phyloP scores from a whole-genome alignment of 2,113 vertebrate species.

The Nothoprocta pentlandii region DNA sequence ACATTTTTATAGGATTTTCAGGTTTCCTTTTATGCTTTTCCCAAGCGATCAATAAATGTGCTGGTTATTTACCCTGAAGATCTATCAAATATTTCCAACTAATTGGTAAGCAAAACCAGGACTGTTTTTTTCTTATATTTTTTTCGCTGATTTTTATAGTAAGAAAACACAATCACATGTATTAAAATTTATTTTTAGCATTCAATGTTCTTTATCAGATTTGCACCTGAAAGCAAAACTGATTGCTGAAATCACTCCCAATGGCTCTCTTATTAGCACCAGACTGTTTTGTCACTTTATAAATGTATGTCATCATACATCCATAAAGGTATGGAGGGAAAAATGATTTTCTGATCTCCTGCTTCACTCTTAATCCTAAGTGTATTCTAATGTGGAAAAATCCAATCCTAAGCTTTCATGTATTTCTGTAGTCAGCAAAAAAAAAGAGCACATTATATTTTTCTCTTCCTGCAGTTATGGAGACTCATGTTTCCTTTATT shows the following conservation, averaged over 20 bases:
- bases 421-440: not conserved
- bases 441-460: not conserved
- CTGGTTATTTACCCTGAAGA: not conserved
- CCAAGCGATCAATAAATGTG: not conserved
- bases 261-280: fast-evolving
- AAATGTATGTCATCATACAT: fast-evolving
- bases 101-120: not conserved
- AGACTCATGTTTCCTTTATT: not conserved
- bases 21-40: not conserved
- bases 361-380: not conserved
- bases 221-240: not conserved
- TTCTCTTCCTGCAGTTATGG: not conserved
- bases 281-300: not conserved
- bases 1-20: not conserved
- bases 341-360: not conserved
- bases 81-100: not conserved
- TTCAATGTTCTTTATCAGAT: not conserved
- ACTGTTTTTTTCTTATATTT: not conserved
- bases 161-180: not conserved
- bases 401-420: not conserved
- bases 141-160: not conserved
- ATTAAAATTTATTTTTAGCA: not conserved
- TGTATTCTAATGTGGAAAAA: not conserved
- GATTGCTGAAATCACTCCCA: not conserved
- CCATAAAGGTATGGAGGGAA: not conserved